phyloP scores from a whole-genome alignment of 2,113 vertebrate species.

The Otis tarda region DNA sequence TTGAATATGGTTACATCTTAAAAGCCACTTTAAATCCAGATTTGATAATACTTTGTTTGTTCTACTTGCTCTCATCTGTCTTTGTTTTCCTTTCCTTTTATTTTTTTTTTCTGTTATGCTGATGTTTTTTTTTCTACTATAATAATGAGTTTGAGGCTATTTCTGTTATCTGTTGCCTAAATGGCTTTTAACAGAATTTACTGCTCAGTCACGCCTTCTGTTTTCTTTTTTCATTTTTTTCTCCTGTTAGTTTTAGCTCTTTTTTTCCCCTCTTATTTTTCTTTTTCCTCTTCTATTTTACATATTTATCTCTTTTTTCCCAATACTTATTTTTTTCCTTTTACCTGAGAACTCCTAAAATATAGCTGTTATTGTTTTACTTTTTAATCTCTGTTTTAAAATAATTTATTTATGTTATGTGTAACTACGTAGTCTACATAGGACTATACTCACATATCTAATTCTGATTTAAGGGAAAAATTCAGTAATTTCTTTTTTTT shows the following conservation, averaged over 20 bases:
- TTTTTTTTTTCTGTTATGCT: not conserved
- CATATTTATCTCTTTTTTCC: not conserved
- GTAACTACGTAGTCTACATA: not conserved
- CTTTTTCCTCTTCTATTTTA: not conserved
- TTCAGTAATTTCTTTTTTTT: not conserved
- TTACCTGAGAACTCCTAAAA: not conserved
- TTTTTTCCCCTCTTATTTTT: not conserved
- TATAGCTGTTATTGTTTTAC: not conserved
- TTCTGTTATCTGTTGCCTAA: not conserved
- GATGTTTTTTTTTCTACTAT: slow-evolving; percentile 14
- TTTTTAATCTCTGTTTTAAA: not conserved
- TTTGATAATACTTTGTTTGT: not conserved
- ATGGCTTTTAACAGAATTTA: not conserved
- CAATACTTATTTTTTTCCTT: not conserved
- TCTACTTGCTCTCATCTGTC: not conserved
- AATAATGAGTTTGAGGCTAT: not conserved
- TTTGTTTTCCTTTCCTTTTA: not conserved
- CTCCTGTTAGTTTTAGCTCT: not conserved
- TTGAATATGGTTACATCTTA: not conserved
- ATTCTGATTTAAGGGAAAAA: not conserved
- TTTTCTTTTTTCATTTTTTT: not conserved
- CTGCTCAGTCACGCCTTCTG: not conserved
- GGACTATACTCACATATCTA: not conserved
- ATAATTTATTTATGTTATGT: not conserved
- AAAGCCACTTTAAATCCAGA: not conserved